A percentile compares a stretch with the other conserved stretches of the same genome.
phyloP scores from a whole-genome alignment of 2,888 invertebrate species.

The Drosophila kanekoi region DNA sequence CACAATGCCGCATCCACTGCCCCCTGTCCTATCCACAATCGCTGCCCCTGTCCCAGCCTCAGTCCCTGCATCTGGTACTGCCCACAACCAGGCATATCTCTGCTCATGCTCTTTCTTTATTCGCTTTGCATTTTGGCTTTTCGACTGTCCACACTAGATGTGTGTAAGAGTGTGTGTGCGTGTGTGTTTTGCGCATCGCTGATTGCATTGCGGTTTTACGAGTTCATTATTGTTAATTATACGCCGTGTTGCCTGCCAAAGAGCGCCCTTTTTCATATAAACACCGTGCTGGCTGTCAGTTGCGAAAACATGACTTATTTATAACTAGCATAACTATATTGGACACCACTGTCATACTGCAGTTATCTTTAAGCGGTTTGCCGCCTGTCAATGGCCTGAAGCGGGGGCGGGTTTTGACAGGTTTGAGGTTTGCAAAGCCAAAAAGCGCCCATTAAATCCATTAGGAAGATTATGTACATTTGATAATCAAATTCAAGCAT shows the following conservation, averaged over 20 bases:
- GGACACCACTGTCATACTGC: slow-evolving; percentile 19
- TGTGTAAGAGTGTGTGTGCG: slow-evolving; percentile 3
- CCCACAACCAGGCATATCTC: slow-evolving; percentile 1
- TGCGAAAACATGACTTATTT: slow-evolving; percentile 54
- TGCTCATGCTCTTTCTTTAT: slow-evolving; percentile 21
- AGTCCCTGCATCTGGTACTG: not conserved
- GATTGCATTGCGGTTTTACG: slow-evolving; percentile 81
- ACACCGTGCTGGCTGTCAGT: slow-evolving; percentile 29
- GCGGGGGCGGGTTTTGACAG: not conserved
- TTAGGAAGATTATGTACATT: too few relatives aligned
- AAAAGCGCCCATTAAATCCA: too few relatives aligned
- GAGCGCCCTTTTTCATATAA: slow-evolving; percentile 14
- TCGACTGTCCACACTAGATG: slow-evolving; percentile 35
- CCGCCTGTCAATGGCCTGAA: slow-evolving; percentile 8
- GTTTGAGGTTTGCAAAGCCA: too few relatives aligned
- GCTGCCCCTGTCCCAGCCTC: too few relatives aligned
- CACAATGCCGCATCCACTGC: slow-evolving; percentile 24
- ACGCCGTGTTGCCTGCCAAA: slow-evolving; percentile 59
- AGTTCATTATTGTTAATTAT: slow-evolving; percentile 82
- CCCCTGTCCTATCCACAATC: not conserved
- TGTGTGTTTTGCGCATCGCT: slow-evolving; percentile 78
- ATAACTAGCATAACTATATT: slow-evolving; percentile 34
- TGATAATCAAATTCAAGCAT: too few relatives aligned
- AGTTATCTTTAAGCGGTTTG: slow-evolving; percentile 18
- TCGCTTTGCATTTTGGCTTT: slow-evolving; percentile 58